Evolutionary conservation across 2,797 vertebrate species (phyloP).

Genomic region (Gallinago nigripennis): DNA sequence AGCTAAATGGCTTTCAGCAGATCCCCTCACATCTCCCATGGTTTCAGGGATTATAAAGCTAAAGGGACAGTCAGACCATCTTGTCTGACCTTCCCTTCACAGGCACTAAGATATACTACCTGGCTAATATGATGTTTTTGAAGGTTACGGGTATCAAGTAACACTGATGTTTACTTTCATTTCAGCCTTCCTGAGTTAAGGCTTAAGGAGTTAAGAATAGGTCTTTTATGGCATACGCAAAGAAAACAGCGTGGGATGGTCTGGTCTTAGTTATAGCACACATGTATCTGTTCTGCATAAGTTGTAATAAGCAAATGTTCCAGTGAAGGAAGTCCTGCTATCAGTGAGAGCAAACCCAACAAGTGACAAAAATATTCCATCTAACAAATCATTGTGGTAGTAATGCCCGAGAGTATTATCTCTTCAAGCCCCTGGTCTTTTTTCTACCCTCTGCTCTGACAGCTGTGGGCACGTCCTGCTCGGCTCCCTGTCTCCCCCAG

Average conservation of each 20-base stretch:
- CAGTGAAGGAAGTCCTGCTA: not conserved
- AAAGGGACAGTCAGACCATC: not conserved
- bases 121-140: not conserved
- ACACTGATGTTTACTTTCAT: not conserved
- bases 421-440: not conserved
- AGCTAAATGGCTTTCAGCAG: not conserved
- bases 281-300: not conserved
- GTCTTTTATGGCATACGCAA: not conserved
- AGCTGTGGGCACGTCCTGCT: not conserved
- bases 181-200: not conserved
- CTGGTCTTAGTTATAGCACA: not conserved
- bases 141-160: not conserved
- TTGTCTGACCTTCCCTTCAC: not conserved
- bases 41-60: not conserved
- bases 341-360: not conserved
- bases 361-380: not conserved
- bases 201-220: not conserved
- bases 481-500: not conserved
- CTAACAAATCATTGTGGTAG: not conserved
- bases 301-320: not conserved
- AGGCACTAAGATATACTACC: rapidly evolving
- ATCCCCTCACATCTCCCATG: not conserved
- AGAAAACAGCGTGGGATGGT: not conserved
- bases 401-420: not conserved
- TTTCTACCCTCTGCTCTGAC: not conserved